Evolutionary conservation across 2,888 invertebrate species (phyloP), one percentile per base, ranked within the genome.

Genomic region (Holacanthella duospinosa): DNA sequence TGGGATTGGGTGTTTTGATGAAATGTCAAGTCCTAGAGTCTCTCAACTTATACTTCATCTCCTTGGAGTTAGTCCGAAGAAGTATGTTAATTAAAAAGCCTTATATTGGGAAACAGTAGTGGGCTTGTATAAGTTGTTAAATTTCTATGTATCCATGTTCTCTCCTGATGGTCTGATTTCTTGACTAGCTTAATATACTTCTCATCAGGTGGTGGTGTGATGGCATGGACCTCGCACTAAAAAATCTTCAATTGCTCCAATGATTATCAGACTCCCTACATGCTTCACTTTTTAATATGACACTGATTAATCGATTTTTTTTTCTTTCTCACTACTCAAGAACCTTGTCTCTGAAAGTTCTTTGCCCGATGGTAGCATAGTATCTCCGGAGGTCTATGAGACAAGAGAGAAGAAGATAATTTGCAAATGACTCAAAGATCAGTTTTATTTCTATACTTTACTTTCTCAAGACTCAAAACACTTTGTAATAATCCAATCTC

Each of bases 251-350:
- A 36, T 36, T 36, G 36, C 36, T 36, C 16, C 36, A 36, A 36
- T 36, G 36, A 36, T 36, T 36, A 36, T 36, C 29, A 53, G 48
- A 48, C 48, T 54, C 59, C 55, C 44, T 59, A 54, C 28, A 21
- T 55, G 12, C 48, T 21, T n/a, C 4, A 48, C 19, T 48, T 48
- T 48, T 60, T 73, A 73, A 73, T 70, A 66, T 70, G 72, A 73
- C 72, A 73, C 70, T 71, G 72, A 73, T 71, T 73, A 71, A 73
- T 73, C 69, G 68, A 55, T 56, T 54, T 59, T 28, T 48, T 56
- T 60, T 60, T 59, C 43, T n/a, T 36, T 36, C 36, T 36, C 36
- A 6, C 16, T 36, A 16, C 21, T 21, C 12, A 48, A n/a, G 48
- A 48, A 21, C 48, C 16, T 16, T 12, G 36, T 36, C 16, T 36